Evolutionary conservation across 2,113 vertebrate genomes (phyloP), one percentile per base, ranked within the genome.

Genomic region (Nothoprocta pentlandii): DNA sequence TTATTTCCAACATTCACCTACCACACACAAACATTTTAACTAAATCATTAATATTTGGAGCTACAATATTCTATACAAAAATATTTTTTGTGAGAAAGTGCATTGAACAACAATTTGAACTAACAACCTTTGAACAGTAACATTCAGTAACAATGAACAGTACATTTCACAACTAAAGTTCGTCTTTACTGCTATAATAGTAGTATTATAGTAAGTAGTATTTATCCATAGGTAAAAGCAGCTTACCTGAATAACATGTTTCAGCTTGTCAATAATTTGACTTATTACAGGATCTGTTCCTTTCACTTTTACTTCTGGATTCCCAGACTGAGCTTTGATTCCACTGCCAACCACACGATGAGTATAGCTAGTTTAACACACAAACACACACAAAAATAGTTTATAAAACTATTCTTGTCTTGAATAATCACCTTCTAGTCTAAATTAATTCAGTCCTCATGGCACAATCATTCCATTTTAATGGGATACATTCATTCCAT

Each of bases 251-350:
- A 98, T 98, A 97, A 99, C 92, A 90, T 99, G 98, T 82, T 98
- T 99, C 92, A 99, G 98, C 96, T 99, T 99, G 97, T 99, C 99
- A 84, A 98, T 98, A 94, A 99, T 98, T 96, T 99, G 98, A 96
- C 97, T 98, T 94, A 99, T 98, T 67, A 98, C 95, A 6, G 98
- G 98, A 92, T 99, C 98, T 5, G 83, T 97, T 94, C 97, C 98
- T 96, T 98, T 99, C 94, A 98, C 98, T 97, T 97, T 98, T 67
- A 99, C 98, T 96, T 99, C 99, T 2, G 98, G 98, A 97, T 99
- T 99, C 87, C 78, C 95, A 80, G 97, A 97, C 71, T 99, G 98
- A 80, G 98, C 98, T 97, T 98, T 98, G 95, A 99, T 97, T 93
- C 98, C 99, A 49, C 95, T 99, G 90, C 98, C 98, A 95, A 99